Percentiles rank a stretch among this genome's conserved stretches.
Evolutionary conservation across 23 tunicate species (phyloP).

Genomic region (Corella eumyota): DNA sequence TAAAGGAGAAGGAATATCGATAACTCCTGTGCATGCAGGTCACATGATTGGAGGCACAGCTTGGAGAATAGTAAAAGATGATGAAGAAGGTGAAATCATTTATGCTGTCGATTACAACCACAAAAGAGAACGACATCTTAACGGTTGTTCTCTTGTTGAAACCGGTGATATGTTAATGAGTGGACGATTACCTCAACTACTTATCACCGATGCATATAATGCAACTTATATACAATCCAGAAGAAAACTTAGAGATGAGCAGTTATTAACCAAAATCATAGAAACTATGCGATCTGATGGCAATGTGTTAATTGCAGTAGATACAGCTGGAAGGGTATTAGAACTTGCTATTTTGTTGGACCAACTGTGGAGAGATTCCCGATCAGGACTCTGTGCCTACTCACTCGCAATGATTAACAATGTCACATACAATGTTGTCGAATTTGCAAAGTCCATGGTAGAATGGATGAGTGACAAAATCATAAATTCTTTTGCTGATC

Average conservation of each 20-base stretch:
- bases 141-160: conserved; percentile 61
- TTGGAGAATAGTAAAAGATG: conserved; percentile 93
- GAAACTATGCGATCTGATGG: conserved; percentile 85
- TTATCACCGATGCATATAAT: conserved; percentile 91
- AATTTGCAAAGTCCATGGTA: conserved; percentile 93
- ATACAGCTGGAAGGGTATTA: conserved; percentile 95
- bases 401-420: conserved; percentile 93
- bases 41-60: conserved; percentile 96
- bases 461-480: conserved; percentile 99
- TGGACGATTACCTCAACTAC: conserved; percentile 72
- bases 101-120: conserved; percentile 97
- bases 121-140: conserved; percentile 84
- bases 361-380: conserved; percentile 68
- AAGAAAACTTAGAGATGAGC: conserved; percentile 71
- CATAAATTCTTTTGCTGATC: conserved; percentile 68
- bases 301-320: conserved; percentile 86
- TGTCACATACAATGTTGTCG: conserved; percentile 81
- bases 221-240: conserved; percentile 76
- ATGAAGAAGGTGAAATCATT: conserved; percentile 92
- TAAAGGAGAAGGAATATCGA: conserved; percentile 80
- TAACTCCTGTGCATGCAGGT: conserved; percentile 95
- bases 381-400: conserved; percentile 67
- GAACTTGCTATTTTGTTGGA: conserved; percentile 95
- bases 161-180: conserved; percentile 41
- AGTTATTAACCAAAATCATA: conserved; percentile 61